Base-by-base conservation (phyloP, 2,888 invertebrate genomes). In the Ophonus ardosiacus region DNA sequence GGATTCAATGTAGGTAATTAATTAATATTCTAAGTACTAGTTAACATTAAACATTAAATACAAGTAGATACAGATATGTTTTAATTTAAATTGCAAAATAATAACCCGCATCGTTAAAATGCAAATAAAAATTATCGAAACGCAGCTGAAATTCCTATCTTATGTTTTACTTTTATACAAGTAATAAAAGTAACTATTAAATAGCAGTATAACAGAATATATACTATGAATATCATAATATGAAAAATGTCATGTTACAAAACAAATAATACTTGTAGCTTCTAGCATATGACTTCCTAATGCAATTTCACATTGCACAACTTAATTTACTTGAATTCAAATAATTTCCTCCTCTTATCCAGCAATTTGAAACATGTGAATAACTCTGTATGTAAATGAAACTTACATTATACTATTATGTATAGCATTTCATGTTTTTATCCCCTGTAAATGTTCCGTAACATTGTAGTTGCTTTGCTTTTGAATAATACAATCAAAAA, bases 101-200 rank as follows among this genome's bases (percentile, higher is more conserved):
- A 24, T 24, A 17, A 63, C 24, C 43, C 63, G 63, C 24, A 63
- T 21, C 63, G 15, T 63, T 21, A 63, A 63, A 63, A 63, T 21
- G 24, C 24, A 18, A 63, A 24, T 63, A 24, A 63, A 63, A 63
- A 63, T 18, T 21, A 24, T 63, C 63, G 24, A 63, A 63, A 63
- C 24, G 63, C 24, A 21, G 63, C 18, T 63, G 63, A 18, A 10
- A 63, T 10, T 57, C 18, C 15, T 21, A 15, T 10, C 8, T 24
- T 15, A 24, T 63, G 63, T 63, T 63, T 63, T 63, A 7, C 63
- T 63, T 63, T 10, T 63, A 13, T 51, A 10, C 10, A 51, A 13
- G 43, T 51, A 8, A 13, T 51, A 51, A 51, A 51, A 51, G 8
- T 51, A 13, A 13, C 13, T 13, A 51, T 51, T 51, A 51, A 51